Evolutionary conservation across 2,888 invertebrate species (phyloP).

Genomic region (Crioceris asparagi): DNA sequence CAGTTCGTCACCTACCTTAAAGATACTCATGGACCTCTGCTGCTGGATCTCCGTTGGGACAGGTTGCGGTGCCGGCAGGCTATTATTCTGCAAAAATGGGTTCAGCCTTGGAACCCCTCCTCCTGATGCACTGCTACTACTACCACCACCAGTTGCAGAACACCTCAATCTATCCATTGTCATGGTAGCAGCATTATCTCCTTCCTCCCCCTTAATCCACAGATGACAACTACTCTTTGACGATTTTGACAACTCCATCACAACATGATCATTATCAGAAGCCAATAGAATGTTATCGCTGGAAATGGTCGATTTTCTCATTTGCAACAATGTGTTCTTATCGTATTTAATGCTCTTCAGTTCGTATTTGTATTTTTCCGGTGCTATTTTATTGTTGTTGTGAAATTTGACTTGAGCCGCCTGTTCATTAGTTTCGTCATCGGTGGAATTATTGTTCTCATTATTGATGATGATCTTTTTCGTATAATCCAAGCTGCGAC

Average conservation of each 20-base stretch:
- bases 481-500: slow-evolving; percentile 19
- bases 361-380: slow-evolving; percentile 33
- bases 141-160: too few relatives aligned
- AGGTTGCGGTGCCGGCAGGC: slow-evolving; percentile 52
- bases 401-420: slow-evolving; percentile 28
- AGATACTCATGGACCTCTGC: slow-evolving; percentile 69
- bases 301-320: slow-evolving; percentile 30
- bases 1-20: slow-evolving; percentile 64
- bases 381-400: slow-evolving; percentile 20
- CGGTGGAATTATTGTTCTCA: slow-evolving; percentile 27
- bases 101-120: slow-evolving; percentile 32
- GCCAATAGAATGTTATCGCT: slow-evolving; percentile 27
- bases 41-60: slow-evolving; percentile 76
- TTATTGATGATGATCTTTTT: slow-evolving; percentile 13
- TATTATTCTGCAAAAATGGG: slow-evolving; percentile 29
- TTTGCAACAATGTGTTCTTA: slow-evolving; percentile 35
- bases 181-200: slow-evolving; percentile 28
- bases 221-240: slow-evolving; percentile 24
- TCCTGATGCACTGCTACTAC: slow-evolving; percentile 24
- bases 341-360: slow-evolving; percentile 33
- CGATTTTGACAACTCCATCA: slow-evolving; percentile 16
- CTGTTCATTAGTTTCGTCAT: slow-evolving; percentile 35
- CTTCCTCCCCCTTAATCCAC: slow-evolving; percentile 30
- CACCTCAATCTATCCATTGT: too few relatives aligned
- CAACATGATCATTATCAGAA: slow-evolving; percentile 13